Base-by-base conservation (phyloP, 37 sponge, comb jelly and placozoan genomes). In the Spongilla lacustris region DNA sequence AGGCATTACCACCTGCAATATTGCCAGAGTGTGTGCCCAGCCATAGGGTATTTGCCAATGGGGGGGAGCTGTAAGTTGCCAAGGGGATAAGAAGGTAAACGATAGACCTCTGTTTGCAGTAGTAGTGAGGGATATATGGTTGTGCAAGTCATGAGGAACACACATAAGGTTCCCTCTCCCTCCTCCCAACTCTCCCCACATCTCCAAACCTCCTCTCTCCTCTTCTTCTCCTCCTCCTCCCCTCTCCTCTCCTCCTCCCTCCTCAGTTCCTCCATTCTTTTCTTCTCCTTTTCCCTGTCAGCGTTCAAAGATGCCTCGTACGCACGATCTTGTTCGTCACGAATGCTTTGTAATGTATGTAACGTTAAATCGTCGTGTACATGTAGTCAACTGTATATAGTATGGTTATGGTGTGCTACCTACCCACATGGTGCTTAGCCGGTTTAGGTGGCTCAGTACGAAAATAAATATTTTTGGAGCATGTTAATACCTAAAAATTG, bases 241-340 rank as follows among this genome's bases (percentile, higher is more conserved):
- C 50, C 29, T 13, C 24, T 48, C 26, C 69, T 73, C 41, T 48
- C 26, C 69, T 73, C 41, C 32, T 25, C 74, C 38, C 71, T 69
- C 71, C 29, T 19, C 76, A 50, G 33, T n/a, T 68, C 81, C 26
- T 75, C 81, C 31, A 38, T 38, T 34, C 58, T 74, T 75, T 33
- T 22, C 69, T 38, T 36, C 76, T 85, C 89, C 89, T 94, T 94
- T 49, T 80, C 91, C 26, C 84, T 69, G 74, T 94, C 94, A 29
- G 92, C 94, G 30, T 36, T 82, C 49, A 94, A 74, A 29, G 91
- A 91, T 36, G 81, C 80, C 50, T 73, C 41, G 77, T 49, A 94
- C 25, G 92, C 94, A 30, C 82, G 82, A 50, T 94, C 94, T 76
- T 94, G 94, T 24, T 88, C 78, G 68, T 84, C 78, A 28, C 94